Percentiles rank a stretch among this genome's conserved stretches.
Conservation (phyloP, 2,888 invertebrate species). For the Drosophila tanythrix region DNA sequence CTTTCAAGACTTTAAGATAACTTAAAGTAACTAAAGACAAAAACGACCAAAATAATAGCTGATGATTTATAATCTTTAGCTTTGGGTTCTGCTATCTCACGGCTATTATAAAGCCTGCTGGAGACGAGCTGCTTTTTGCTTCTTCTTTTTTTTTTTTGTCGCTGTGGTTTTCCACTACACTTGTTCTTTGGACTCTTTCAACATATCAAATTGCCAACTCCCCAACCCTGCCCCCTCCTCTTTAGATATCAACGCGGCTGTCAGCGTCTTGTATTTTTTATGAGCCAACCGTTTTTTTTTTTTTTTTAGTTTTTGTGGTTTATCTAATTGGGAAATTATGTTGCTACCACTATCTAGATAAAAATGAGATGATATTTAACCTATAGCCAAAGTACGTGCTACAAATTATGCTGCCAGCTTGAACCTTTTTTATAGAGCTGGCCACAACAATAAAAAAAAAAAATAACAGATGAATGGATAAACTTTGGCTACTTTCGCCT, state of each 20-base stretch:
- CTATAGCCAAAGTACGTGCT: conserved; percentile 41
- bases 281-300: conserved; percentile 10
- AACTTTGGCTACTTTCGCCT: conserved; percentile 42
- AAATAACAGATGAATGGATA: background rate
- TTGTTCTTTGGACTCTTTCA: conserved; percentile 40
- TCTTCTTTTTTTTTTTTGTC: conserved; percentile 8
- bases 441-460: background rate
- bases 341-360: conserved; percentile 33
- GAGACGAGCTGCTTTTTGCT: conserved; percentile 12
- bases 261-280: conserved; percentile 19
- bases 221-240: background rate
- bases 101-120: conserved; percentile 48
- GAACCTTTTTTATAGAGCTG: conserved; percentile 6
- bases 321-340: conserved; percentile 68
- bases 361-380: conserved; percentile 30
- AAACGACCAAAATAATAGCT: background rate
- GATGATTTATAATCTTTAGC: conserved; percentile 43
- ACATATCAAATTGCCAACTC: conserved; percentile 39
- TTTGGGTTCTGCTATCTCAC: conserved; percentile 46
- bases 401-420: conserved; percentile 28
- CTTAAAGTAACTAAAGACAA: background rate
- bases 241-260: conserved; percentile 16
- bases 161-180: conserved; percentile 53
- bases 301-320: conserved; percentile 38
- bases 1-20: background rate